Conservation (phyloP, 2,797 vertebrate species). For the Pangasius larnaudii region DNA sequence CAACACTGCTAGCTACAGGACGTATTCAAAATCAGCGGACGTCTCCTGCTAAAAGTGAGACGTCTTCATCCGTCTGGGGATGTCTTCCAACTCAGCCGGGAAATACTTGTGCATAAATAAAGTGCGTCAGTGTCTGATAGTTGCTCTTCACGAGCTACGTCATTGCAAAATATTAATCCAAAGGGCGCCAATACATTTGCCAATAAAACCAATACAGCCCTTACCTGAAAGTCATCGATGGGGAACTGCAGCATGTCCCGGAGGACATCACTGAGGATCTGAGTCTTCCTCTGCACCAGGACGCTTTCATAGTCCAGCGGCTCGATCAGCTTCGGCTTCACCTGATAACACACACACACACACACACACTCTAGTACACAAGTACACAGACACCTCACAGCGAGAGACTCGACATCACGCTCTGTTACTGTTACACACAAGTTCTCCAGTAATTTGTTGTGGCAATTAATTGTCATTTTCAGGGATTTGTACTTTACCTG, state of each 20-base stretch:
- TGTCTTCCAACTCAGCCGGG: background rate
- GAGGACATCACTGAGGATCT: conserved; percentile 91
- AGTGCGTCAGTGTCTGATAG: background rate
- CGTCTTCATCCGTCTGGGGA: background rate
- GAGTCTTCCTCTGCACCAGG: conserved; percentile 91
- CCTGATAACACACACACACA: conserved; percentile 71
- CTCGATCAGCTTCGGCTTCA: conserved; percentile 93
- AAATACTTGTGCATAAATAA: background rate
- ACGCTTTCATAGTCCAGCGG: conserved; percentile 97
- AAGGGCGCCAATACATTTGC: background rate
- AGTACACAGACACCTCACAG: background rate
- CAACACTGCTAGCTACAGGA: background rate
- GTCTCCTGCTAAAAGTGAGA: background rate
- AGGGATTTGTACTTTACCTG: background rate
- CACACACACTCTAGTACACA: background rate
- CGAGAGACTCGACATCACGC: background rate
- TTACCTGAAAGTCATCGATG: conserved; percentile 94
- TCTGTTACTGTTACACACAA: background rate
- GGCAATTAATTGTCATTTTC: background rate
- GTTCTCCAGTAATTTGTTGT: background rate
- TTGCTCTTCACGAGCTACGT: background rate
- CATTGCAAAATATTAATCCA: too few relatives aligned
- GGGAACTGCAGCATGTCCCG: conserved; percentile 97
- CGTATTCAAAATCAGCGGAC: background rate
- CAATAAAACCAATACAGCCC: background rate